Conservation (phyloP, 2,113 vertebrate genomes). For the Jaculus jaculus region DNA sequence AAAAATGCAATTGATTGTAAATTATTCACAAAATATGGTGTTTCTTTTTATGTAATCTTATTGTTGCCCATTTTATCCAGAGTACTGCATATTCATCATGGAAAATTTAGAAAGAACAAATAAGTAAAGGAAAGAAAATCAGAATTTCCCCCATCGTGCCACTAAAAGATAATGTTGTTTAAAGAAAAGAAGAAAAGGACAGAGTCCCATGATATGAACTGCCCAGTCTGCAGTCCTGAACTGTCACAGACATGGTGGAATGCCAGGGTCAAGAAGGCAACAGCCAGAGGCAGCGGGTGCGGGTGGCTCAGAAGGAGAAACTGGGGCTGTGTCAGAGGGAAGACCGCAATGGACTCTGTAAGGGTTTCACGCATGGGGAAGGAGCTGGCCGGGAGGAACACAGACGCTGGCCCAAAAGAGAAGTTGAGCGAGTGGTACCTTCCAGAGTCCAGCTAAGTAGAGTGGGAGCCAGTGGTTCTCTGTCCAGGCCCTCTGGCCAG, state of each 20-base stretch:
- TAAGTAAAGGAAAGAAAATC: constrained; percentile 71
- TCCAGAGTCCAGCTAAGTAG: neutral
- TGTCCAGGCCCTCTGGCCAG: neutral
- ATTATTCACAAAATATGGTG: constrained; percentile 81
- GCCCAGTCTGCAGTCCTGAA: neutral
- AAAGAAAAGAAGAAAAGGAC: neutral
- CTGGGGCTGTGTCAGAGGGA: neutral
- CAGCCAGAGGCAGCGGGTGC: rapidly evolving
- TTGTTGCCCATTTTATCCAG: constrained; percentile 76
- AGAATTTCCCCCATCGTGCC: constrained; percentile 44
- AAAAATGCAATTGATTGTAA: constrained; percentile 79
- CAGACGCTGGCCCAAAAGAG: neutral
- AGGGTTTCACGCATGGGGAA: neutral
- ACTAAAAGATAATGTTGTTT: neutral
- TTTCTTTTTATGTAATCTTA: constrained; percentile 77
- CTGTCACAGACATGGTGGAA: neutral
- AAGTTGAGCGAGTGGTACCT: no score
- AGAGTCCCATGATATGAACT: neutral
- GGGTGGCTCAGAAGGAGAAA: neutral
- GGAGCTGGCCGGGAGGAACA: neutral
- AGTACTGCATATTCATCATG: constrained; percentile 77
- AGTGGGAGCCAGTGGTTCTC: rapidly evolving
- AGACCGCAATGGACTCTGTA: neutral
- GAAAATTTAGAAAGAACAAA: constrained; percentile 74
- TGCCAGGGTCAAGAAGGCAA: neutral